Evolutionary conservation across 2,113 vertebrate species (phyloP).

Genomic region (Periophthalmus modestus): DNA sequence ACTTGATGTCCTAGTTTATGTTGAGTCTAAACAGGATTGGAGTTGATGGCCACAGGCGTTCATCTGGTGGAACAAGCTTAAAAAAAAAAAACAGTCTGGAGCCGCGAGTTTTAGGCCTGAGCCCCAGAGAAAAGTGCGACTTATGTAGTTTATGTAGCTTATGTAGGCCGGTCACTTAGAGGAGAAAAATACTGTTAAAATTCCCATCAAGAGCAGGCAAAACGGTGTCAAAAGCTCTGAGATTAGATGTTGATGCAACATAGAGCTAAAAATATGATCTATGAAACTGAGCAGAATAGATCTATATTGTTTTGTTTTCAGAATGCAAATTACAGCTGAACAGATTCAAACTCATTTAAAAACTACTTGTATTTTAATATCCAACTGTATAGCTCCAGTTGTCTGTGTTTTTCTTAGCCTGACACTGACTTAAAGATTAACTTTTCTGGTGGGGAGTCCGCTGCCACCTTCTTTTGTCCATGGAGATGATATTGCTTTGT

Average conservation of each 20-base stretch:
- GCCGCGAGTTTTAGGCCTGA: slow-evolving; percentile 31
- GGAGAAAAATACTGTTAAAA: slow-evolving; percentile 44
- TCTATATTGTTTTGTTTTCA: too few relatives aligned
- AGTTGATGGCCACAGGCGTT: slow-evolving; percentile 60
- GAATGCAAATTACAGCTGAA: too few relatives aligned
- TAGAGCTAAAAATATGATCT: not conserved
- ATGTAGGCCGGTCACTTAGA: slow-evolving; percentile 51
- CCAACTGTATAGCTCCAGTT: too few relatives aligned
- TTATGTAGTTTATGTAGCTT: slow-evolving; percentile 37
- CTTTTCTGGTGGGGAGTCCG: too few relatives aligned
- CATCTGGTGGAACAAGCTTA: slow-evolving; percentile 56
- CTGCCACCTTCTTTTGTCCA: too few relatives aligned
- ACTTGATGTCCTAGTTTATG: slow-evolving; percentile 53
- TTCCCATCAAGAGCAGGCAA: slow-evolving; percentile 19
- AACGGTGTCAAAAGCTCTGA: not conserved
- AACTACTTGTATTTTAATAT: too few relatives aligned
- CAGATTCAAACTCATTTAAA: too few relatives aligned
- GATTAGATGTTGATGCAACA: not conserved
- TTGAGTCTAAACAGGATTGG: slow-evolving; percentile 53
- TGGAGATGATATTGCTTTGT: too few relatives aligned
- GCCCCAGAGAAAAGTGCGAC: slow-evolving; percentile 50
- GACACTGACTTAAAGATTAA: too few relatives aligned
- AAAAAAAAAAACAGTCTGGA: slow-evolving; percentile 7
- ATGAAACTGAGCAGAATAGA: too few relatives aligned
- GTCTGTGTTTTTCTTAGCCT: too few relatives aligned